These are phyloP conservation scores for Drosophila guanche DNA, from an alignment of 1,140 invertebrate genomes.

Conservation along the genomic window DNA sequence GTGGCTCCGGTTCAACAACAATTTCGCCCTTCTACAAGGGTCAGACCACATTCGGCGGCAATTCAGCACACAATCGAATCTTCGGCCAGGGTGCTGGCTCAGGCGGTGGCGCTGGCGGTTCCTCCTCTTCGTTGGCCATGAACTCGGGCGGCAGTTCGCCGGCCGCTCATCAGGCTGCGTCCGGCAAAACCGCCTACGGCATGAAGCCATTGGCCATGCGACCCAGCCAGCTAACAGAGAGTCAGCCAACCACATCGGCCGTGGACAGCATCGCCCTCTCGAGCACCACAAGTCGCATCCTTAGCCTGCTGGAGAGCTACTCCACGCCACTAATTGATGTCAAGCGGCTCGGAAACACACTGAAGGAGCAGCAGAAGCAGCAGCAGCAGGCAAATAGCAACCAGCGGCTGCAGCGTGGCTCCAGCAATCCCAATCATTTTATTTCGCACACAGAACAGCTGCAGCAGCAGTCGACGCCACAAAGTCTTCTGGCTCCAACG, in stretches of 20 bases:
- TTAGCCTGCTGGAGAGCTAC: constrained; percentile 89
- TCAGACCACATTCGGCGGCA: constrained; percentile 91
- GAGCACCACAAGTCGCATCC: constrained; percentile 87
- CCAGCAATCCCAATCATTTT: neutral
- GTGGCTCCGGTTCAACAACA: constrained; percentile 9
- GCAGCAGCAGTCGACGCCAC: neutral
- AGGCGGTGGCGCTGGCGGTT: constrained; percentile 15
- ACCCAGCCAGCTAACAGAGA: constrained; percentile 19
- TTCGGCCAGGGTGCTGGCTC: constrained; percentile 63
- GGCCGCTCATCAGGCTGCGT: neutral
- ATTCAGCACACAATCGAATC: constrained; percentile 86
- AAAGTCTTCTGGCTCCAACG: constrained; percentile 43
- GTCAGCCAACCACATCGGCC: neutral
- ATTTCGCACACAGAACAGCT: neutral
- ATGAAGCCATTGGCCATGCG: constrained; percentile 62
- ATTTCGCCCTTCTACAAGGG: constrained; percentile 91
- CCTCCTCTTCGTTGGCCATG: constrained; percentile 26
- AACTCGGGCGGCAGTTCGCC: constrained; percentile 53
- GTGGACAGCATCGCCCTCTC: constrained; percentile 83
- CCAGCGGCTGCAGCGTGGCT: neutral
- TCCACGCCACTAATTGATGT: constrained; percentile 89
- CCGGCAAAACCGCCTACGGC: constrained; percentile 17
- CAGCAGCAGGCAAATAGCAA: constrained; percentile 10
- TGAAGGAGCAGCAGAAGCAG: constrained; percentile 62
- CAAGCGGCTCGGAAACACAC: constrained; percentile 87